These are phyloP conservation scores for Strix aluco DNA, from an alignment of 2,113 vertebrate species.

Conservation along the genomic window DNA sequence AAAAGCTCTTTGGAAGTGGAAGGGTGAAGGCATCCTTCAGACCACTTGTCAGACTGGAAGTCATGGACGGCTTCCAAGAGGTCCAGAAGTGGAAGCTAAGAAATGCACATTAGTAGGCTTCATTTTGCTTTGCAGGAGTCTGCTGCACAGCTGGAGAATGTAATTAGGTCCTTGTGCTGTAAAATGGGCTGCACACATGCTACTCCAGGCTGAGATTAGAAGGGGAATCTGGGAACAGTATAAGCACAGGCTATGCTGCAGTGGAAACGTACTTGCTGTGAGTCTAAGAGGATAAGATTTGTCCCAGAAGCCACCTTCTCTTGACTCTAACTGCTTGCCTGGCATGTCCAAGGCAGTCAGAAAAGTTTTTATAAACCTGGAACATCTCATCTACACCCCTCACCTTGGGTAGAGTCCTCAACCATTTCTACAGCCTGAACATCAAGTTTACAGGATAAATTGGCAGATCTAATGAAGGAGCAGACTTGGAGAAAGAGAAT, in stretches of 20 bases:
- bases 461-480: background rate
- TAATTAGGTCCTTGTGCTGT: slow-evolving; percentile 53
- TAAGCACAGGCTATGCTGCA: background rate
- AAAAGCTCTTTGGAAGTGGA: background rate
- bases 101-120: slow-evolving; percentile 9
- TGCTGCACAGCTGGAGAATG: slow-evolving; percentile 49
- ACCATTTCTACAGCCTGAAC: background rate
- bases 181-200: slow-evolving; percentile 13
- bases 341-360: background rate
- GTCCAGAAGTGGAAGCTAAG: slow-evolving; percentile 27
- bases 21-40: background rate
- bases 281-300: background rate
- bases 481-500: background rate
- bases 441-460: background rate
- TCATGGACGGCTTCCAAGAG: slow-evolving; percentile 10
- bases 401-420: background rate
- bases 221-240: background rate
- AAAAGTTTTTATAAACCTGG: background rate
- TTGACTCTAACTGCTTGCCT: background rate
- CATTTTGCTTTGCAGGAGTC: slow-evolving; percentile 20
- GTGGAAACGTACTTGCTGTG: background rate
- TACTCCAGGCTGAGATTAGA: slow-evolving; percentile 34
- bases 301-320: background rate
- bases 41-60: background rate
- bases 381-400: background rate